phyloP scores from a whole-genome alignment of 2,797 vertebrate genomes.

The Monodelphis domestica region DNA sequence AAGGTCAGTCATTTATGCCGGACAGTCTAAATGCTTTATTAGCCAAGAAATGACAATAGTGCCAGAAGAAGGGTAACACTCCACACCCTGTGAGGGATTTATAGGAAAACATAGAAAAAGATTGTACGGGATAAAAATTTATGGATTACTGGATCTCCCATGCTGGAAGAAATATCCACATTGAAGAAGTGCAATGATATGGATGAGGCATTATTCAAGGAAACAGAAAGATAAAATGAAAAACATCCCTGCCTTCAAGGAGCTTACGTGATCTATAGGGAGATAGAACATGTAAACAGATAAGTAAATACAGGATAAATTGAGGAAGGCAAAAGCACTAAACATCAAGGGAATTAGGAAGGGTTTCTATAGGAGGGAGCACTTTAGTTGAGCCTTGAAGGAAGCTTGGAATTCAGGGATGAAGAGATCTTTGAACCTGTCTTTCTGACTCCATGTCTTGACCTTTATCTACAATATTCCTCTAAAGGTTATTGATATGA shows the following conservation, averaged over 20 bases:
- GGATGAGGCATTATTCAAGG: neutral
- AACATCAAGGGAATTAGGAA: neutral
- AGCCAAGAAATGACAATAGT: neutral
- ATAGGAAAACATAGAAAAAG: neutral
- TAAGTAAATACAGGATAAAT: neutral
- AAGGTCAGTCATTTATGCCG: neutral
- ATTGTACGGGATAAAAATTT: neutral
- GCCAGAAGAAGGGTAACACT: neutral
- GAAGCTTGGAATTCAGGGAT: neutral
- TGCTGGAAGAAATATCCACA: neutral
- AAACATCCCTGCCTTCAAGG: neutral
- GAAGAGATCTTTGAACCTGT: neutral
- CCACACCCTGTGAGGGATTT: neutral
- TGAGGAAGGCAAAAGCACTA: neutral
- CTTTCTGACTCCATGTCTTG: neutral
- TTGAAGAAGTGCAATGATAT: neutral
- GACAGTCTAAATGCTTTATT: neutral
- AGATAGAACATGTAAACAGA: neutral
- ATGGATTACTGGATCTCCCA: neutral
- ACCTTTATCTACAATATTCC: neutral
- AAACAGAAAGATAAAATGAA: neutral
- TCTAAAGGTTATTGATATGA: neutral
- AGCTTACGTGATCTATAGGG: neutral
- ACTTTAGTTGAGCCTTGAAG: neutral
- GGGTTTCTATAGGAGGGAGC: neutral